Evolutionary conservation across 2,888 invertebrate genomes (phyloP), one percentile per base, ranked within the genome.

Genomic region (Agrochola lychnidis): DNA sequence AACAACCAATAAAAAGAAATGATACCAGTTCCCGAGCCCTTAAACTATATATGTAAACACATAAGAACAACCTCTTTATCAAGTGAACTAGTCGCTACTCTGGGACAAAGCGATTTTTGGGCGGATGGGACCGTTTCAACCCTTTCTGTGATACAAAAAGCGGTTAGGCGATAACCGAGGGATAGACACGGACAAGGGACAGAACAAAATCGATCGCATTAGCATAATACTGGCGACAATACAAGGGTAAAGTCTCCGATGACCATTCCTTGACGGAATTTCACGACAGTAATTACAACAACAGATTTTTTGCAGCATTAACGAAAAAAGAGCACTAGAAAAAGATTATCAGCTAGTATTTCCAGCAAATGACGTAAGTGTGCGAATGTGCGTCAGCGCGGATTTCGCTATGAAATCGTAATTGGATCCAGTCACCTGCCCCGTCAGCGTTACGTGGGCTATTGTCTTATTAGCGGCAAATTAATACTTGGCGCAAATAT

Each of bases 351-450:
- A 62, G 53, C 53, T 59, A 71, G 53, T 69, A 80, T 70, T 73
- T 64, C 61, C 42, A 68, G 64, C 51, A 53, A 51, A 61, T 75
- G 76, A 83, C 76, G 80, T 76, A 70, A 81, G 40, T 69, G 4
- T 4, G 22, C 56, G 69, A 79, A 51, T 73, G 70, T 84, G 73
- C 85, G 81, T 78, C 81, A 75, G 62, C 66, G 36, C 53, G 48
- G 70, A 72, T 81, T 80, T 78, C 56, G 81, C 74, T 85, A 76
- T 85, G 78, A 81, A 85, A 81, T 76, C 70, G 78, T 85, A 85
- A 85, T 85, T 85, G 66, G 86, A 85, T 83, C 69, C 86, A 85
- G 71, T 83, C 73, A 75, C 66, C 64, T 70, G 78, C 73, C 67
- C 57, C 40, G 74, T 59, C 66, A 79, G 70, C 76, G 57, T 64